phyloP scores from a whole-genome alignment of 2,113 vertebrate species.

The Planiliza haematocheilus region DNA sequence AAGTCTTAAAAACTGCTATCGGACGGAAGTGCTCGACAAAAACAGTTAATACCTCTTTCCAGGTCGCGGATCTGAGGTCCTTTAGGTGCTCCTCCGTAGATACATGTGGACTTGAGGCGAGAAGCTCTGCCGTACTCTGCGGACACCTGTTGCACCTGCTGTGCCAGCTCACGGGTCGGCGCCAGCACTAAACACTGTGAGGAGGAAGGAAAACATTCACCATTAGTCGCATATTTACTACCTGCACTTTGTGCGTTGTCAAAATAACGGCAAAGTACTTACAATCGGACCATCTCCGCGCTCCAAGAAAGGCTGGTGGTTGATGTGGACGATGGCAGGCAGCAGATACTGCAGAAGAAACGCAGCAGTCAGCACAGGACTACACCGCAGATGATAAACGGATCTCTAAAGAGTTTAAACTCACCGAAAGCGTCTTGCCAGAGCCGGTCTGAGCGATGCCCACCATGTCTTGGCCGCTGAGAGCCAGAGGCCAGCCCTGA shows the following conservation, averaged over 20 bases:
- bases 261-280: slow-evolving; percentile 51
- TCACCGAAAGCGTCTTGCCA: slow-evolving; percentile 96
- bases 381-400: not conserved
- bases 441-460: slow-evolving; percentile 99
- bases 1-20: not conserved
- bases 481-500: slow-evolving; percentile 97
- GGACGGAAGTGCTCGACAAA: accelerated
- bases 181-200: slow-evolving; percentile 91
- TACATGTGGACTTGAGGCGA: slow-evolving; percentile 96
- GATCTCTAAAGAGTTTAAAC: slow-evolving; percentile 30
- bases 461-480: slow-evolving; percentile 98
- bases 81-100: slow-evolving; percentile 98
- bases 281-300: slow-evolving; percentile 97
- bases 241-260: not conserved
- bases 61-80: slow-evolving; percentile 97
- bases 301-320: slow-evolving; percentile 98
- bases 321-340: slow-evolving; percentile 98
- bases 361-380: not conserved
- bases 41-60: slow-evolving; percentile 87
- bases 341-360: slow-evolving; percentile 87
- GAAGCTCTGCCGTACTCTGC: slow-evolving; percentile 97
- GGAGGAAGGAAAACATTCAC: accelerated
- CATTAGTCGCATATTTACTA: too few species aligned
- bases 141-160: slow-evolving; percentile 98
- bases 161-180: slow-evolving; percentile 96